Percentiles rank a stretch among this genome's conserved stretches.
Evolutionary conservation across 2,888 invertebrate species (phyloP).

Genomic region (Drosophila tanythrix): DNA sequence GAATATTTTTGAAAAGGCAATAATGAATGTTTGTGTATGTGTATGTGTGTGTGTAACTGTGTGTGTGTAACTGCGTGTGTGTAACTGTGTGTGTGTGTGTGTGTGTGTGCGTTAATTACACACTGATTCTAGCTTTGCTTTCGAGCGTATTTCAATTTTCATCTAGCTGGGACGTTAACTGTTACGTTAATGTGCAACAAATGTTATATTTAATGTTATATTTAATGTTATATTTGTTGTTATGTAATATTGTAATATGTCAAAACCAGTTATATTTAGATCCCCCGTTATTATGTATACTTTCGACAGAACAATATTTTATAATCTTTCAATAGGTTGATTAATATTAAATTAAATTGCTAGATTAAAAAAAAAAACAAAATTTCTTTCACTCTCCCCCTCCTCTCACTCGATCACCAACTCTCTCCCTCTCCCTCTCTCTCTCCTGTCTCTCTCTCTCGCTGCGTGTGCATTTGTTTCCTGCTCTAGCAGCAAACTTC

Average conservation of each 20-base stretch:
- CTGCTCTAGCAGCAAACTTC: conserved; percentile 23
- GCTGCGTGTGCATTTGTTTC: conserved; percentile 23
- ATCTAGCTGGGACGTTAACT: not conserved
- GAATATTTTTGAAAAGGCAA: not conserved
- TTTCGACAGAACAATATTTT: too few relatives aligned
- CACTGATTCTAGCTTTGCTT: not conserved
- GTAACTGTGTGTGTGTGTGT: not conserved
- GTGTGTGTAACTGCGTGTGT: not conserved
- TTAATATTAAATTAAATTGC: too few relatives aligned
- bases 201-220: too few relatives aligned
- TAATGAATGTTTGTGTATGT: not conserved
- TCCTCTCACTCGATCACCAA: not conserved
- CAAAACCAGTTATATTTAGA: too few relatives aligned
- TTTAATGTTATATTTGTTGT: too few relatives aligned
- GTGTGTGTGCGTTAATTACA: not conserved
- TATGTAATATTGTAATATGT: too few relatives aligned
- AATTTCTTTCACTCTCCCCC: not conserved
- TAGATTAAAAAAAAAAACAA: too few relatives aligned
- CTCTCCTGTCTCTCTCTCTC: not conserved
- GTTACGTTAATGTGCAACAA: too few relatives aligned
- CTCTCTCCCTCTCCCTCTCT: not conserved
- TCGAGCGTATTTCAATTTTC: not conserved
- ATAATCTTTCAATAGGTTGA: too few relatives aligned
- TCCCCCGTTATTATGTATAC: too few relatives aligned
- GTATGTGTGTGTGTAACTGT: not conserved